Conservation (phyloP, 2,797 vertebrate genomes). For the Sebastiscus albofasciatus region DNA sequence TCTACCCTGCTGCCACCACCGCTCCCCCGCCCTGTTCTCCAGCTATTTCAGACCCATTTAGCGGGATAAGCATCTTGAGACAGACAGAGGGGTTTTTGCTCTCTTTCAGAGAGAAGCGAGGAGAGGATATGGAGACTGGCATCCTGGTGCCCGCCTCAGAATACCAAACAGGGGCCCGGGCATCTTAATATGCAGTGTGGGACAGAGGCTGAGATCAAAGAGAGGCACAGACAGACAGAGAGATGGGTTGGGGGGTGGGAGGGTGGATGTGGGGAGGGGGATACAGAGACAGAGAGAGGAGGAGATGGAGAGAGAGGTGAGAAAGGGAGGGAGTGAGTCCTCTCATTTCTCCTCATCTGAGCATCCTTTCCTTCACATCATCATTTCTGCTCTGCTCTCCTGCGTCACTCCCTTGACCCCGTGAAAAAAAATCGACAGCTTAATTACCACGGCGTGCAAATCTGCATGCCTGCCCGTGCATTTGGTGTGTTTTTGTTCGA, state of each 20-base stretch:
- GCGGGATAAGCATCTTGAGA: constrained; percentile 84
- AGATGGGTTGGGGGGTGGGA: constrained; percentile 57
- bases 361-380: constrained; percentile 74
- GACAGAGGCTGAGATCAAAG: constrained; percentile 83
- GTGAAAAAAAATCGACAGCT: constrained; percentile 66
- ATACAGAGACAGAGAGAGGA: constrained; percentile 31
- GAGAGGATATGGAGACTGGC: constrained; percentile 83
- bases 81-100: constrained; percentile 81
- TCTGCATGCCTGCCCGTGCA: constrained; percentile 45
- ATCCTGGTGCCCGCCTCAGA: constrained; percentile 78
- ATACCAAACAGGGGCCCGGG: constrained; percentile 82
- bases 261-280: not conserved
- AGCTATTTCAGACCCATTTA: constrained; percentile 84
- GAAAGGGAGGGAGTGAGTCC: constrained; percentile 58
- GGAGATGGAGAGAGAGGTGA: constrained; percentile 51
- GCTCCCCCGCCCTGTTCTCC: constrained; percentile 71
- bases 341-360: constrained; percentile 71
- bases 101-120: constrained; percentile 78
- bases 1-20: constrained; percentile 45
- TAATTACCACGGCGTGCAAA: constrained; percentile 70
- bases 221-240: constrained; percentile 77
- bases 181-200: constrained; percentile 84
- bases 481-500: constrained; percentile 29
- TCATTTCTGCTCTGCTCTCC: constrained; percentile 66
- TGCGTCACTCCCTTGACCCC: constrained; percentile 74